phyloP scores from a whole-genome alignment of 1,140 invertebrate species.

The Drosophila watanabei region DNA sequence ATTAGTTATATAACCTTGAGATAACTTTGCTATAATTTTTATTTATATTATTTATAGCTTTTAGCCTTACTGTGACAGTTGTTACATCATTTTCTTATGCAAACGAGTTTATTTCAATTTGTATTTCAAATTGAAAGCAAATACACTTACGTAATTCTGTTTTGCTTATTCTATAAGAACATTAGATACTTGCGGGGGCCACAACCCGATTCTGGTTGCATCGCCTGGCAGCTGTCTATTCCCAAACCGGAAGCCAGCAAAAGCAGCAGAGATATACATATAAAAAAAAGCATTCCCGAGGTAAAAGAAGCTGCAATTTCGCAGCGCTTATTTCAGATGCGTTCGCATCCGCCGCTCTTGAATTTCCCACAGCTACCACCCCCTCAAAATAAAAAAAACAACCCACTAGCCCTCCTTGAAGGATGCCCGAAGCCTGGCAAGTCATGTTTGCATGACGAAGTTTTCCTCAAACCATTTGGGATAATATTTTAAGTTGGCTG shows the following conservation, averaged over 20 bases:
- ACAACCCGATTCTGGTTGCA: conserved; percentile 1
- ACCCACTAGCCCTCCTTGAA: neutral
- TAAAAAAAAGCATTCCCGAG: conserved; percentile 13
- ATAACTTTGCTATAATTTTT: neutral
- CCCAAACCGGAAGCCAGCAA: conserved; percentile 47
- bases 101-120: neutral
- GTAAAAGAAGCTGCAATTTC: conserved; percentile 69
- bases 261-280: conserved; percentile 11
- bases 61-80: neutral
- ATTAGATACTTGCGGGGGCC: neutral
- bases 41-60: neutral
- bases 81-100: neutral
- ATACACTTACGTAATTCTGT: conserved; percentile 8
- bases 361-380: conserved; percentile 24
- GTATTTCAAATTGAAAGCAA: conserved; percentile 6
- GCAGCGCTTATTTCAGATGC: conserved; percentile 53
- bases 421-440: conserved; percentile 52
- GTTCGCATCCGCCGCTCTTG: conserved; percentile 35
- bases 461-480: conserved; percentile 47
- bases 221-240: conserved; percentile 44
- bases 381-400: neutral
- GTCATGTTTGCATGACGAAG: conserved; percentile 81
- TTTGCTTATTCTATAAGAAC: conserved; percentile 10
- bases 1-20: neutral
- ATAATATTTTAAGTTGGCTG: conserved; percentile 67